These are phyloP conservation scores for Orientallactaga bullata DNA, from an alignment of 2,113 vertebrate species.

Conservation along the genomic window DNA sequence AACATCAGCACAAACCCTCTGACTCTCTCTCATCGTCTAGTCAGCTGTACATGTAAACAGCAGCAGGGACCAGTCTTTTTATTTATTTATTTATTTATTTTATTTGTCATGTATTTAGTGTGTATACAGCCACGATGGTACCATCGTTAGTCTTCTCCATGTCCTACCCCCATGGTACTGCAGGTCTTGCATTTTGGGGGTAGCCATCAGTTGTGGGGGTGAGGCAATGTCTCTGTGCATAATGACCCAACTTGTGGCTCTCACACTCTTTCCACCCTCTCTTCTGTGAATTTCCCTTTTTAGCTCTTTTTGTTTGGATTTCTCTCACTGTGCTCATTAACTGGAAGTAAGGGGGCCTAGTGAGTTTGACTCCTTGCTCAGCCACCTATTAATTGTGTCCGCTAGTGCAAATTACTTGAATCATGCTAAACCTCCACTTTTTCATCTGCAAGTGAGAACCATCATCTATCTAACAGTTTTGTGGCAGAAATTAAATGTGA, in stretches of 20 bases:
- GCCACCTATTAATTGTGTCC: not conserved
- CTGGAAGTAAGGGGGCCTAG: not conserved
- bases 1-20: not conserved
- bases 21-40: not conserved
- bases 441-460: slow-evolving; percentile 8
- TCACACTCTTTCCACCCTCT: too few relatives aligned
- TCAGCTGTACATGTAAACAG: not conserved
- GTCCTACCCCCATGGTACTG: too few relatives aligned
- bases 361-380: not conserved
- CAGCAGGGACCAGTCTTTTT: not conserved
- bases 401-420: not conserved
- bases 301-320: not conserved
- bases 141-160: too few relatives aligned
- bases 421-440: not conserved
- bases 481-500: not conserved
- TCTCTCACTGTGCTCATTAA: not conserved
- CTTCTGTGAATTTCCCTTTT: too few relatives aligned
- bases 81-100: not conserved
- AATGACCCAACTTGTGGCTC: too few relatives aligned
- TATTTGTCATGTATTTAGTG: too few relatives aligned
- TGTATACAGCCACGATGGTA: too few relatives aligned
- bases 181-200: too few relatives aligned
- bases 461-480: not conserved
- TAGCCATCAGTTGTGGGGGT: too few relatives aligned
- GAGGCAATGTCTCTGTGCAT: too few relatives aligned